phyloP scores from a whole-genome alignment of 2,888 invertebrate genomes.

The Xylota sylvarum region DNA sequence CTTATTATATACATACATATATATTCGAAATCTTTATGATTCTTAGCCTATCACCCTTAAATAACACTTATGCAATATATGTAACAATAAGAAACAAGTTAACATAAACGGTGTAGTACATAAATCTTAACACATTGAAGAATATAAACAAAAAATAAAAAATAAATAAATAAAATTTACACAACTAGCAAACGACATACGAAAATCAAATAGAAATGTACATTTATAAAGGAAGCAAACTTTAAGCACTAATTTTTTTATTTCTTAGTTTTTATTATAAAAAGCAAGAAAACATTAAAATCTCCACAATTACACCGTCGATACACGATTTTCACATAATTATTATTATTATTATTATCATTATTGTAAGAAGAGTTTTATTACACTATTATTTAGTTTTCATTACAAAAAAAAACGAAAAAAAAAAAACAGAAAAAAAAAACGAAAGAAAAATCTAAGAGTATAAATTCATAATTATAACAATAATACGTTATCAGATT shows the following conservation, averaged over 20 bases:
- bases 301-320: neutral
- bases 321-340: neutral
- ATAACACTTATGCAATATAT: slow-evolving; percentile 43
- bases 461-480: neutral
- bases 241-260: slow-evolving; percentile 18
- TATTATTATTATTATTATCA: too few relatives aligned
- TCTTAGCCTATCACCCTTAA: slow-evolving; percentile 46
- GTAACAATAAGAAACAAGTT: slow-evolving; percentile 18
- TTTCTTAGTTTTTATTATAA: neutral
- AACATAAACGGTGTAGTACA: slow-evolving; percentile 9
- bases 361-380: slow-evolving; percentile 13
- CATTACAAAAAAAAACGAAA: slow-evolving; percentile 18
- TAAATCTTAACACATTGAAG: slow-evolving; percentile 32
- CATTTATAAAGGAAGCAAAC: slow-evolving; percentile 1
- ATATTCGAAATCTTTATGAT: slow-evolving; percentile 23
- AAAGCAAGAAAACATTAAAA: neutral
- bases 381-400: slow-evolving; percentile 57
- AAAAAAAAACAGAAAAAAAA: slow-evolving; percentile 7
- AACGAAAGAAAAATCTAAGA: neutral
- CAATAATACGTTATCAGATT: slow-evolving; percentile 3
- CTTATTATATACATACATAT: slow-evolving; percentile 11
- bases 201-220: slow-evolving; percentile 1
- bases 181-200: neutral
- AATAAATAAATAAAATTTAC: neutral
- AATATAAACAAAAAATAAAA: slow-evolving; percentile 1